Percentiles rank a stretch among this genome's conserved stretches.
Conservation (phyloP, 2,797 vertebrate genomes). For the Allobates femoralis region DNA sequence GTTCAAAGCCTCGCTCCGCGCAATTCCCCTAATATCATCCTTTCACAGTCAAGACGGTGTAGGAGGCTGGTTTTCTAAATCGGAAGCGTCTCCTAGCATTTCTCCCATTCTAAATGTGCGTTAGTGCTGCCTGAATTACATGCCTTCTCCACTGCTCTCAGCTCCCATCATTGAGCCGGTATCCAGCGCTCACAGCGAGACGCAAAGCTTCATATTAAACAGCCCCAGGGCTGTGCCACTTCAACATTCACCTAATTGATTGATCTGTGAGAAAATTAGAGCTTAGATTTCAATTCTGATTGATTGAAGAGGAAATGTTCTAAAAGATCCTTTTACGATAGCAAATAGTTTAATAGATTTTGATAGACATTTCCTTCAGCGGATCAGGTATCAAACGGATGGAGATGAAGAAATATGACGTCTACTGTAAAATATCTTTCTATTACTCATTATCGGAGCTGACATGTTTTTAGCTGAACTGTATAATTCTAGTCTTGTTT, state of each 20-base stretch:
- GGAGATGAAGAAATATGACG: slow-evolving; percentile 60
- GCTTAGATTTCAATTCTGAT: slow-evolving; percentile 60
- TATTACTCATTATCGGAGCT: slow-evolving; percentile 54
- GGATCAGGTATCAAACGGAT: slow-evolving; percentile 61
- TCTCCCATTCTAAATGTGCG: slow-evolving; percentile 48
- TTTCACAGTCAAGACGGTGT: slow-evolving; percentile 48
- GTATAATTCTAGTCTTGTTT: slow-evolving; percentile 58
- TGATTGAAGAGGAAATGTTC: slow-evolving; percentile 55
- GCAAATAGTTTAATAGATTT: slow-evolving; percentile 64
- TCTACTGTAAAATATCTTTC: slow-evolving; percentile 63
- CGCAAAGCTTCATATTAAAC: slow-evolving; percentile 27
- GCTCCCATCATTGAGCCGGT: slow-evolving; percentile 22
- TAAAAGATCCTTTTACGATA: slow-evolving; percentile 58
- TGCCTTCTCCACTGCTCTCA: slow-evolving; percentile 14
- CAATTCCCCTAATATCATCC: slow-evolving; percentile 21
- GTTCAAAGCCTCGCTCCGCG: slow-evolving; percentile 33
- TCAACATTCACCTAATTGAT: slow-evolving; percentile 42
- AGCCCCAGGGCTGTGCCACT: slow-evolving; percentile 4
- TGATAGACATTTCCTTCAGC: slow-evolving; percentile 63
- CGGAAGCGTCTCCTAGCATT: slow-evolving; percentile 41
- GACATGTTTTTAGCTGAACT: slow-evolving; percentile 59
- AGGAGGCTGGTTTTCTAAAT: slow-evolving; percentile 48
- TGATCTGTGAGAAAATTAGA: slow-evolving; percentile 58
- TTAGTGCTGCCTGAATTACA: slow-evolving; percentile 19
- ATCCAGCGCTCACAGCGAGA: slow-evolving; percentile 26